Percentiles rank a stretch among this genome's conserved stretches.
Evolutionary conservation across 1,140 invertebrate genomes (phyloP).

Genomic region (Geopemphigus sp.): DNA sequence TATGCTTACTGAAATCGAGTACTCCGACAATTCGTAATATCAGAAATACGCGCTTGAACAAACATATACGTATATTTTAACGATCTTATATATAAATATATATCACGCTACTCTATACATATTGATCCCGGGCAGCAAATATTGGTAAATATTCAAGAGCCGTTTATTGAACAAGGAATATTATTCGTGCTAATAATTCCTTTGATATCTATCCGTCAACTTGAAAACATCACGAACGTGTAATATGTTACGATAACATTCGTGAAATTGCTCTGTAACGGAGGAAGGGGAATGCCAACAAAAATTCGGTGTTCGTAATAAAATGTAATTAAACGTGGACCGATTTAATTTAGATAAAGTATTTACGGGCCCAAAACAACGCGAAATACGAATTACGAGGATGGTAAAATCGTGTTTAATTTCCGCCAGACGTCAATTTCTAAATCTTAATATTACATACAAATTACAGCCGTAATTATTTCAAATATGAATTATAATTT

Average conservation of each 20-base stretch:
- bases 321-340: slow-evolving; percentile 24
- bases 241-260: background rate
- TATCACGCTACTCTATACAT: background rate
- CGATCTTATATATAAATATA: background rate
- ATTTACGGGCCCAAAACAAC: background rate
- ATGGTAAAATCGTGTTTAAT: too few relatives aligned
- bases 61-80: background rate
- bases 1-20: background rate
- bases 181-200: background rate
- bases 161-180: background rate
- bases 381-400: too few relatives aligned
- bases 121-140: background rate
- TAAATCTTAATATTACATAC: too few relatives aligned
- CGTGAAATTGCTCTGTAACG: background rate
- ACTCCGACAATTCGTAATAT: too few relatives aligned
- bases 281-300: background rate
- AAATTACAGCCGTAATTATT: too few relatives aligned
- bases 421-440: too few relatives aligned
- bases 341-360: background rate
- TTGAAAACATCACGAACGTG: background rate
- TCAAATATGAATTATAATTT: too few relatives aligned
- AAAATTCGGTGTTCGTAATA: slow-evolving; percentile 7
- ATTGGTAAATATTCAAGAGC: background rate
- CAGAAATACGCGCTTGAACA: background rate
- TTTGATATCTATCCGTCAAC: background rate